Evolutionary conservation across 92 coral and sea anemone species (phyloP).

Genomic region (Scolanthus callimorphus): DNA sequence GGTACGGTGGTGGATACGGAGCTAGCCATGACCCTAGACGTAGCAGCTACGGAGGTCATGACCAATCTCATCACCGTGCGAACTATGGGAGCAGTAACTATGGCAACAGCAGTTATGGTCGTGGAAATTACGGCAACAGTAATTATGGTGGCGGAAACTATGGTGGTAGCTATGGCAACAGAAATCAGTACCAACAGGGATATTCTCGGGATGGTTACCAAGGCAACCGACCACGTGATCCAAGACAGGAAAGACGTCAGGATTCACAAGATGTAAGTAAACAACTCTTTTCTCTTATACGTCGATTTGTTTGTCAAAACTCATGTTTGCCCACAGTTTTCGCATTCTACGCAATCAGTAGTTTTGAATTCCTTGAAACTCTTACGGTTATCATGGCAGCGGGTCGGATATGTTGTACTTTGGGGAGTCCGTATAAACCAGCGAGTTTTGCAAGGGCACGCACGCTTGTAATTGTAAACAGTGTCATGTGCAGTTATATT

Average conservation of each 20-base stretch:
- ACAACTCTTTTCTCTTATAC: neutral
- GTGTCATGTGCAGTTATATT: no score
- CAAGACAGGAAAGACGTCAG: slow-evolving; percentile 14
- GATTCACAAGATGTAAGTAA: slow-evolving; percentile 45
- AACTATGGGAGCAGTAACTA: slow-evolving; percentile 14
- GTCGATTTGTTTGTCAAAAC: neutral
- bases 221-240: slow-evolving; percentile 34
- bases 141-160: no score
- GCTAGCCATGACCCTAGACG: no score
- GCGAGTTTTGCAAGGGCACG: no score
- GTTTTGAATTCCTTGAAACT: no score
- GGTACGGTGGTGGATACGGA: slow-evolving; percentile 2
- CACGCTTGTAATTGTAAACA: no score
- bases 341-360: no score
- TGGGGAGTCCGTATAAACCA: no score
- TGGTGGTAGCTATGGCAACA: slow-evolving; percentile 1
- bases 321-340: no score
- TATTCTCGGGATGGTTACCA: slow-evolving; percentile 39
- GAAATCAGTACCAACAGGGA: slow-evolving; percentile 10
- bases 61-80: slow-evolving; percentile 5
- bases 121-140: neutral
- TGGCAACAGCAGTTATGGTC: slow-evolving; percentile 7
- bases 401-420: no score
- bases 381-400: no score
- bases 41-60: neutral